Base-by-base conservation (phyloP, 2,888 invertebrate species). In the Polylopha cassiicola region DNA sequence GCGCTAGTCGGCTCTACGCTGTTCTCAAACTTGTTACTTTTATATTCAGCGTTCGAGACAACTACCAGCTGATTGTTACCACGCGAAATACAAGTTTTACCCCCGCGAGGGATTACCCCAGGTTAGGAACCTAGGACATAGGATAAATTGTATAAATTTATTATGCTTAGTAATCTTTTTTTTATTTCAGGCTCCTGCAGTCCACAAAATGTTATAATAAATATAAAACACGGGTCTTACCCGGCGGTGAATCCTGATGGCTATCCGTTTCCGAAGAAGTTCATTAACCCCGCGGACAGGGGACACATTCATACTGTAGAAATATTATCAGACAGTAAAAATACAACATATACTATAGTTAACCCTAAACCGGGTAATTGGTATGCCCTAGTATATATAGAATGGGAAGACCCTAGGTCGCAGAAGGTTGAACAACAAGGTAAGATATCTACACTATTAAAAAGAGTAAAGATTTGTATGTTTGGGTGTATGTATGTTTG, bases 241-340 rank as follows among this genome's bases (percentile, higher is more conserved):
- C 95, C 96, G 11, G 91, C 95, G 2, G 90, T 95, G 43, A 91
- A 90, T 62, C 93, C 95, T 2, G 93, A 95, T 62, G 92, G 92
- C 45, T 91, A 94, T 26, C 87, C 89, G 28, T 93, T 93, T 60
- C 93, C 94, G 0, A 89, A 89, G 41, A 80, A 89, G 47, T 88
- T 91, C 56, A 69, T 91, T 42, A 79, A 81, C 45, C 72, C 86
- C 8, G 65, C 73, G 1, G 67, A 65, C 34, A 80, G 89, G 48
- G 76, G 87, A 42, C 44, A 56, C 0, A 74, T 89, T 31, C 87
- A 89, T 56, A 82, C 86, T 10, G 56, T 91, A 23, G 84, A 90
- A 44, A 76, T 93, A 49, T 57, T 78, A 39, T 92, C 92, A 0
- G 87, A 92, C 57, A 89, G 89, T 13, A 79, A 73, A 33, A 88